Evolutionary conservation across 2,888 invertebrate species (phyloP).

Genomic region (Sialis lutaria): DNA sequence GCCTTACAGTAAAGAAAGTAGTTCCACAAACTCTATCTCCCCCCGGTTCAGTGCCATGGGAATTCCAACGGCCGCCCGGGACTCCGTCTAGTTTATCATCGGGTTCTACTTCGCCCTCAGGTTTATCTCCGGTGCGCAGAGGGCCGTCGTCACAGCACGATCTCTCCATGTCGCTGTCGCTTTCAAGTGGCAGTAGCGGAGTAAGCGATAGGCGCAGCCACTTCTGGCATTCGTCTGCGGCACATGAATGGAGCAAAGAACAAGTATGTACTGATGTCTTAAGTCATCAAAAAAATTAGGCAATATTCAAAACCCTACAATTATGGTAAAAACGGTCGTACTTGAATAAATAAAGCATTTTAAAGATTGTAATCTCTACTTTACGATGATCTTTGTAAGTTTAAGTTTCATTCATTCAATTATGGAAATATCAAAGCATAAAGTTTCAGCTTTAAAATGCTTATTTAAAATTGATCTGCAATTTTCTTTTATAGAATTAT

Average conservation of each 20-base stretch:
- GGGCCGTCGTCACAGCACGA: conserved; percentile 6
- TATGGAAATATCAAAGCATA: too few species aligned
- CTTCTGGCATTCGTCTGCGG: conserved; percentile 51
- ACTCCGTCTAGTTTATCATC: conserved; percentile 48
- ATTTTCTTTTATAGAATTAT: too few species aligned
- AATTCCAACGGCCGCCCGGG: conserved; percentile 35
- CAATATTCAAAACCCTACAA: too few species aligned
- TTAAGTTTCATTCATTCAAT: too few species aligned
- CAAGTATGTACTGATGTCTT: conserved; percentile 31
- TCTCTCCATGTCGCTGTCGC: conserved; percentile 28
- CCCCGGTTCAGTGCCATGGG: conserved; percentile 44
- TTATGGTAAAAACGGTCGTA: too few species aligned
- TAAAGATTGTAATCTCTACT: neutral
- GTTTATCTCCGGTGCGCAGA: conserved; percentile 24
- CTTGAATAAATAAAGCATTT: neutral
- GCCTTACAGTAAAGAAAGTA: conserved; percentile 41
- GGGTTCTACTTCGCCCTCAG: conserved; percentile 35
- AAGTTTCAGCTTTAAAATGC: too few species aligned
- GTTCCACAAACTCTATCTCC: conserved; percentile 41
- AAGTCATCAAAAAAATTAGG: too few species aligned
- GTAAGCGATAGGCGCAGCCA: conserved; percentile 41
- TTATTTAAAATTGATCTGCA: too few species aligned
- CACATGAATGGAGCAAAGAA: conserved; percentile 61
- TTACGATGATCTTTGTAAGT: too few species aligned
- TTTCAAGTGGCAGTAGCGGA: conserved; percentile 40